Base-by-base conservation (phyloP, 2,888 invertebrate species). In the Ypsolopha scabrella region DNA sequence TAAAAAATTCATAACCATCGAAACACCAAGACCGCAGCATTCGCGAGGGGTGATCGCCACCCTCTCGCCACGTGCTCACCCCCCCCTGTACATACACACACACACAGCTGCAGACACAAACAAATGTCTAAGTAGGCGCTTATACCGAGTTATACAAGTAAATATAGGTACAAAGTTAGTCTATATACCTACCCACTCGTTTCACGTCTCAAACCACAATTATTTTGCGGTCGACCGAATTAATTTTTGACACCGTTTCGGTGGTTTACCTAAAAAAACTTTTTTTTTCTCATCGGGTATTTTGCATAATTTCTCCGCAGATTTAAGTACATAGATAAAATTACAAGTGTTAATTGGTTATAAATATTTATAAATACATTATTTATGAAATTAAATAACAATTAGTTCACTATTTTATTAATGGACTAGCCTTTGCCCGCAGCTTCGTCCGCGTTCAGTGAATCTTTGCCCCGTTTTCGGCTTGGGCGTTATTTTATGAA, bases 161-260 rank as follows among this genome's bases (percentile, higher is more conserved):
- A 13, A n/a, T 33, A 44, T 14, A 34, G 7, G 7, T 7, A 41
- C 34, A 7, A 47, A 44, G n/a, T 9, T 43, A 34, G 47, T 41
- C 55, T 65, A 66, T 69, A 74, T 75, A 77, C 78, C 73, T 78
- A 75, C 75, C 24, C 4, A 24, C 24, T 4, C 79, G 78, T 77
- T 24, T 77, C 67, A 51, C 46, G 46, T 10, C 46, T 48, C 14
- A 37, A 4, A 39, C 52, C 52, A 33, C 49, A 49, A 46, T 49
- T 52, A 41, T 49, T 52, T 43, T 34, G 53, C 47, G 51, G 51
- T 33, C 50, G 11, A 44, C 10, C 9, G 8, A 24, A 37, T 51
- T 45, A 38, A 41, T 50, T 41, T 50, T 41, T 38, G 39, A 50
- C 41, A 35, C 34, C 8, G 10, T 3, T 24, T 24, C 24, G 24